These are phyloP conservation scores for Teleogryllus oceanicus DNA, from an alignment of 2,888 invertebrate species.

Conservation along the genomic window DNA sequence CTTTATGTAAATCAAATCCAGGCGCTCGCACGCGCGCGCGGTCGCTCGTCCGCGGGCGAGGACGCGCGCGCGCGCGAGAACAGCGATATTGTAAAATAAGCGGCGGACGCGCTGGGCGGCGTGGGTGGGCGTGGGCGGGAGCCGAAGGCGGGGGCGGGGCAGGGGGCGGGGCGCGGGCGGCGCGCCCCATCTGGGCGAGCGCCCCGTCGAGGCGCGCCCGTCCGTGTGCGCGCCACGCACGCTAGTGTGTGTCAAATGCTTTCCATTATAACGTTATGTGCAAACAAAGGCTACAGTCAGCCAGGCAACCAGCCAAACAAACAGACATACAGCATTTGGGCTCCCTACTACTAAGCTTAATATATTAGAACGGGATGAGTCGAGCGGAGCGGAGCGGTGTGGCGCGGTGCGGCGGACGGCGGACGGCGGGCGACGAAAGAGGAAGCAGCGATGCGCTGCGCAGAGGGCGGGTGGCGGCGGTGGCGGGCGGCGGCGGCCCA, in stretches of 20 bases:
- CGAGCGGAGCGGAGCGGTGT: conserved; percentile 20
- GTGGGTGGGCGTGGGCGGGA: not conserved
- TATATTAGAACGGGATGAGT: conserved; percentile 30
- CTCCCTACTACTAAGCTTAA: conserved; percentile 25
- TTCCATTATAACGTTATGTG: conserved; percentile 1
- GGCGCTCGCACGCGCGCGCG: not conserved
- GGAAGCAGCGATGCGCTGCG: not conserved
- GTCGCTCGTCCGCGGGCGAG: not conserved
- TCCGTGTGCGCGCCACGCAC: not conserved
- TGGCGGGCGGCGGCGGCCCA: not conserved
- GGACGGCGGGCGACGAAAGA: not conserved
- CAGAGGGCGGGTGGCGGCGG: not conserved
- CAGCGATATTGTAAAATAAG: not conserved
- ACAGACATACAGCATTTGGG: conserved; percentile 22
- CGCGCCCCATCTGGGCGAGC: conserved; percentile 1
- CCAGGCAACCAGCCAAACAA: conserved; percentile 23
- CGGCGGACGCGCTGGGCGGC: not conserved
- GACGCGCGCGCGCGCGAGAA: not conserved
- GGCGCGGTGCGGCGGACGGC: not conserved
- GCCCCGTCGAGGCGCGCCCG: not conserved
- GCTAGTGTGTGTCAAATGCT: conserved; percentile 9
- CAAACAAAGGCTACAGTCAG: conserved; percentile 20
- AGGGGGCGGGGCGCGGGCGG: not conserved
- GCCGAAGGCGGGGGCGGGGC: not conserved
- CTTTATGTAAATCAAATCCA: not conserved